A percentile compares a stretch with the other conserved stretches of the same genome.
Conservation (phyloP, 2,113 vertebrate genomes). For the Eclectus roratus region DNA sequence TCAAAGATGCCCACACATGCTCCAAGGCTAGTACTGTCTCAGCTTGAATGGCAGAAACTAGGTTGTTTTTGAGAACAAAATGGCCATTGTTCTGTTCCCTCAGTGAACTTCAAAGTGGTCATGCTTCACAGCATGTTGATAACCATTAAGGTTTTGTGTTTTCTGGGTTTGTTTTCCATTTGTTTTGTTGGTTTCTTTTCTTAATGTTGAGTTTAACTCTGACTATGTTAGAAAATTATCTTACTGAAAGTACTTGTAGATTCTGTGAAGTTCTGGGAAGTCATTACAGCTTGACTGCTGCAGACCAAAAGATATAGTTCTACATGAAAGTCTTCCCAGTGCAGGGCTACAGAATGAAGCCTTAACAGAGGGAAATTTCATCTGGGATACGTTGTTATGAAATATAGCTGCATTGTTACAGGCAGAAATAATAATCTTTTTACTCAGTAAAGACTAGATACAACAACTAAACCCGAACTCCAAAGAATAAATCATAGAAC, state of each 20-base stretch:
- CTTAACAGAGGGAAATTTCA: neutral
- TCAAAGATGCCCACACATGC: neutral
- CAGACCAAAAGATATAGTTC: neutral
- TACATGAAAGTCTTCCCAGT: neutral
- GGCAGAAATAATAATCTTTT: neutral
- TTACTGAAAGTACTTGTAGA: neutral
- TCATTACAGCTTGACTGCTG: neutral
- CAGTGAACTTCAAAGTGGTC: neutral
- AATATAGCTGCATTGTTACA: neutral
- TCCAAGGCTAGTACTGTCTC: neutral
- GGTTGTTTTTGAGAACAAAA: neutral
- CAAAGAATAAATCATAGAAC: neutral
- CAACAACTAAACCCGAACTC: neutral
- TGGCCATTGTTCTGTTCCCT: neutral
- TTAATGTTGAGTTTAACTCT: neutral
- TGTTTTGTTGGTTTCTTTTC: neutral
- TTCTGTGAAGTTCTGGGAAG: neutral
- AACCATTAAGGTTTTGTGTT: neutral
- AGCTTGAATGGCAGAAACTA: neutral
- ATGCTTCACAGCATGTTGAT: neutral
- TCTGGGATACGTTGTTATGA: neutral
- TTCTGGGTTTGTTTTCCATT: neutral
- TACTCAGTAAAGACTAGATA: neutral
- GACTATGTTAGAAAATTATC: neutral
- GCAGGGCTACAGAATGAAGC: neutral